Base-by-base conservation (phyloP, 2,888 invertebrate genomes). In the Salpingus planirostris region DNA sequence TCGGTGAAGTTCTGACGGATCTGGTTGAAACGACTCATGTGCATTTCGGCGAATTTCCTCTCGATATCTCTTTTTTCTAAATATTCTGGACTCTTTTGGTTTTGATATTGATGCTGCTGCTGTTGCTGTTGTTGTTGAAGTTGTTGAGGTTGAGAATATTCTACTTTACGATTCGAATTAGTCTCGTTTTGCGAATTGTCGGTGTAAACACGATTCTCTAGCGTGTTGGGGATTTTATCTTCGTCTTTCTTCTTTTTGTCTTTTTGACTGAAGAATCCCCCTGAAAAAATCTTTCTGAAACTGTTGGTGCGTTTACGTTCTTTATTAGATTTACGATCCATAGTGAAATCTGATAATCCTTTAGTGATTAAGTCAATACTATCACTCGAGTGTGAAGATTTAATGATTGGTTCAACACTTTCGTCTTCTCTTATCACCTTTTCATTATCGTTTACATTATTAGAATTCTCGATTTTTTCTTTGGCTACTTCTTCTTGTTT, bases 231-330 rank as follows among this genome's bases (percentile, higher is more conserved):
- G 5, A 18, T 18, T 6, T 5, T 59, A 24, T 64, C 63, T 11
- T 50, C 49, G 3, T 57, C 52, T 30, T 47, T 46, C 36, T 67
- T 65, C 37, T 67, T 65, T 27, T 64, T 65, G 34, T 66, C 65
- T 33, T 61, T 63, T n/a, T n/a, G n/a, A 24, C 57, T 40, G 44
- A 61, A 58, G 25, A 61, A 46, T 15, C 48, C 46, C 3, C 50
- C 54, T 4, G 54, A 44, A 24, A 64, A 57, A 21, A 62, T 50
- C 40, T 49, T 57, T 3, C 52, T 48, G 27, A 65, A 61, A 36
- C 62, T 59, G 36, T 50, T 59, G 27, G 50, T 47, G 3, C 64
- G 52, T 44, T 61, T 65, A 40, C 60, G 61, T 24, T 63, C 56
- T 45, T 57, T 54, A 2, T 6, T 8, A 6, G 44, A 34, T 32